phyloP scores from a whole-genome alignment of 2,113 vertebrate species.

The Scomber scombrus region DNA sequence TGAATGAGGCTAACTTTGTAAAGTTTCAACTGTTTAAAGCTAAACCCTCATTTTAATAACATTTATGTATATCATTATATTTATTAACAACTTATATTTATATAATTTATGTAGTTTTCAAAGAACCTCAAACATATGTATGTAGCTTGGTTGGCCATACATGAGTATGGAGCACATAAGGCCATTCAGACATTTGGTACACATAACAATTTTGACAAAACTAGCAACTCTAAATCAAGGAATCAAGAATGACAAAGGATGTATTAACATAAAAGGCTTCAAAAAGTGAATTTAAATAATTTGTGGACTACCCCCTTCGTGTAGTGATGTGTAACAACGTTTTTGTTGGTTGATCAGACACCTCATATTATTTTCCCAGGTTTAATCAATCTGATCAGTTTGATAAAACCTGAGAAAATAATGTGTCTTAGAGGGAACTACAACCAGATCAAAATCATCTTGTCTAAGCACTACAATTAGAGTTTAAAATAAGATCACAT shows the following conservation, averaged over 20 bases:
- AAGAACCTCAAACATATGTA: too few relatives aligned
- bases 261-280: not conserved
- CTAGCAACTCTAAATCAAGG: not conserved
- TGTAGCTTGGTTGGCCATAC: too few relatives aligned
- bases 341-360: slow-evolving; percentile 1
- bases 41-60: too few relatives aligned
- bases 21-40: not conserved
- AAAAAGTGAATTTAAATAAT: not conserved
- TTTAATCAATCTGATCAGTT: not conserved
- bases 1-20: not conserved
- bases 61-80: too few relatives aligned
- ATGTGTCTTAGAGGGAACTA: not conserved
- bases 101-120: too few relatives aligned
- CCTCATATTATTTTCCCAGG: not conserved
- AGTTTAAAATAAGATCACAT: slow-evolving; percentile 2
- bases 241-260: not conserved
- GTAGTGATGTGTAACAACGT: not conserved
- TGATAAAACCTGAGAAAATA: not conserved
- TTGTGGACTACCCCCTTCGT: not conserved
- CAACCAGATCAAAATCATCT: not conserved
- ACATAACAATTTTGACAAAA: not conserved
- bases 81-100: too few relatives aligned
- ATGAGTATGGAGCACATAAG: not conserved
- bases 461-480: not conserved
- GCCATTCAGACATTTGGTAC: not conserved